Conservation (phyloP, 2,113 vertebrate species). For the Chloropsis cyanopogon region DNA sequence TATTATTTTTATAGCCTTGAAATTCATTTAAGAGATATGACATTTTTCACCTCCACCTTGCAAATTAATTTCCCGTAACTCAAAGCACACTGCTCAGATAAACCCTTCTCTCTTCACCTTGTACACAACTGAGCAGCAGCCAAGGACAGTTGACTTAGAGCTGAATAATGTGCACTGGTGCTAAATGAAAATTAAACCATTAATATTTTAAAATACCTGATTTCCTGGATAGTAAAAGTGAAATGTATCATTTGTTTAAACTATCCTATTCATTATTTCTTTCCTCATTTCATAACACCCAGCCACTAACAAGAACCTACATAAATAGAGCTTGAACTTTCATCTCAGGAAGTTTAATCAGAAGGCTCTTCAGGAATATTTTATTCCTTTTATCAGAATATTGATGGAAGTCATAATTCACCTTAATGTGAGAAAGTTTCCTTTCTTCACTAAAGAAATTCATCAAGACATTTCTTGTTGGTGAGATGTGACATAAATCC, state of each 20-base stretch:
- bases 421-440: constrained; percentile 13
- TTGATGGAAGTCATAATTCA: constrained; percentile 46
- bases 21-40: background rate
- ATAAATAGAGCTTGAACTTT: constrained; percentile 41
- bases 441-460: constrained; percentile 18
- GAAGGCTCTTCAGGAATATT: constrained; percentile 16
- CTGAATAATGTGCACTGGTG: background rate
- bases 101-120: background rate
- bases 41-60: background rate
- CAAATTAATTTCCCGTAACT: background rate
- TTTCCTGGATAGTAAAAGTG: constrained; percentile 37
- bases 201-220: constrained; percentile 46
- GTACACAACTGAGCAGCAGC: background rate
- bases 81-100: background rate
- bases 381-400: constrained; percentile 47
- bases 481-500: background rate
- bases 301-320: background rate
- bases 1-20: background rate
- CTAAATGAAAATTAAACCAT: constrained; percentile 47
- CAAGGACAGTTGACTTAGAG: constrained; percentile 20
- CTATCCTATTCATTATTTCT: background rate
- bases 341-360: constrained; percentile 22
- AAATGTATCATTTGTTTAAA: constrained; percentile 50
- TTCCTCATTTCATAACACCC: background rate
- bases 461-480: background rate